phyloP scores from a whole-genome alignment of 2,113 vertebrate species.

The Sturnira hondurensis region DNA sequence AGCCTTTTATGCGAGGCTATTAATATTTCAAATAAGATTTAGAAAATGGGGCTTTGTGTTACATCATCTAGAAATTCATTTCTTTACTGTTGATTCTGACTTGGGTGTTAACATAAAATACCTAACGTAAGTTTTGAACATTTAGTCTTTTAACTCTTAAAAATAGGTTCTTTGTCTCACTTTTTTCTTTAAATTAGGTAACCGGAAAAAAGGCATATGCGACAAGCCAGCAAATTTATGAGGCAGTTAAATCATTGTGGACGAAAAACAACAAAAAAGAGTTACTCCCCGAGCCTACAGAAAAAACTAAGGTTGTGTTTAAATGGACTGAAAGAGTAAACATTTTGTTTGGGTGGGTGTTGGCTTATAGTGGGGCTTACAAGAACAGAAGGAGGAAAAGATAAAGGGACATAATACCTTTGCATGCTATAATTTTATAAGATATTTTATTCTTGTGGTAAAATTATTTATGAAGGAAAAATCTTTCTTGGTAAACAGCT shows the following conservation, averaged over 20 bases:
- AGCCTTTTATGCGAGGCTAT: background rate
- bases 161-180: slow-evolving; percentile 33
- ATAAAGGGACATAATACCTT: background rate
- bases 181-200: slow-evolving; percentile 73
- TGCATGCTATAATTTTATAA: background rate
- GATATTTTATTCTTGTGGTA: slow-evolving; percentile 3
- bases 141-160: slow-evolving; percentile 33
- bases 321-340: background rate
- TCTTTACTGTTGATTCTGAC: slow-evolving; percentile 17
- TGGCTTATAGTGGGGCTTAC: background rate
- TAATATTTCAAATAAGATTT: background rate
- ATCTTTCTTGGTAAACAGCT: slow-evolving; percentile 48
- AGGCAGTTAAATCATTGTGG: slow-evolving; percentile 81
- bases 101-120: slow-evolving; percentile 13
- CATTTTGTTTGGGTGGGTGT: slow-evolving; percentile 20
- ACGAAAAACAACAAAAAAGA: slow-evolving; percentile 66
- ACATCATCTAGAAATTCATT: background rate
- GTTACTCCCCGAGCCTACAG: slow-evolving; percentile 22
- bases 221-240: slow-evolving; percentile 78
- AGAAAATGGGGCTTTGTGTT: slow-evolving; percentile 42
- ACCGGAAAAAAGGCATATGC: slow-evolving; percentile 78
- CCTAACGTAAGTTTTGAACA: background rate
- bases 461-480: slow-evolving; percentile 38
- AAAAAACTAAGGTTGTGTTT: slow-evolving; percentile 71
- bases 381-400: background rate